These are phyloP conservation scores for Dryoscopus gambensis DNA, from an alignment of 2,113 vertebrate genomes.

Conservation along the genomic window DNA sequence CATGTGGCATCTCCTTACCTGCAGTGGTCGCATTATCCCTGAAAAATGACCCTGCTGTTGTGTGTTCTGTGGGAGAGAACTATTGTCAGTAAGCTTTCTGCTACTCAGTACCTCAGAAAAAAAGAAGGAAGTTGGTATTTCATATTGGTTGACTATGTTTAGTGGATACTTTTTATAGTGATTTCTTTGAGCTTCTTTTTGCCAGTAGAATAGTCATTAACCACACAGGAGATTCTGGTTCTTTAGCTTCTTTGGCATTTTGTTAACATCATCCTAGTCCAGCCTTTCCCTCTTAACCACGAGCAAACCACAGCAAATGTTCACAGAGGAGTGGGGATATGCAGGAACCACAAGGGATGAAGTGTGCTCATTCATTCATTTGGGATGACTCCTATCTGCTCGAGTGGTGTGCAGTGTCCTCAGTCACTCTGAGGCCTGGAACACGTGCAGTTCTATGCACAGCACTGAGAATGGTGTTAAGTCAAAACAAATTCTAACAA, in stretches of 20 bases:
- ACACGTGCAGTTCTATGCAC: not conserved
- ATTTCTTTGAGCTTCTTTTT: not conserved
- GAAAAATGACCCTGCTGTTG: not conserved
- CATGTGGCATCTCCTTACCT: not conserved
- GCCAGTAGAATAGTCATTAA: not conserved
- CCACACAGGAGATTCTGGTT: not conserved
- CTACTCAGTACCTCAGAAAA: not conserved
- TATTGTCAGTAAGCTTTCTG: not conserved
- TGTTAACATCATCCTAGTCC: not conserved
- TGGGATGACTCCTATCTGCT: not conserved
- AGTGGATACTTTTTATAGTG: not conserved
- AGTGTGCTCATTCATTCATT: not conserved
- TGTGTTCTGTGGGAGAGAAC: not conserved
- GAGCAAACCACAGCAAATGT: not conserved
- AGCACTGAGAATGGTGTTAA: not conserved
- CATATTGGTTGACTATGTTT: not conserved
- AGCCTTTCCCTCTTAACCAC: not conserved
- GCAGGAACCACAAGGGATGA: not conserved
- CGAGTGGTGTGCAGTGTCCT: rapidly evolving
- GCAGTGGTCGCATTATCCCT: not conserved
- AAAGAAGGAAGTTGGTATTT: not conserved
- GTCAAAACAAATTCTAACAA: not conserved
- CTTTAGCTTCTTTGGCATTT: not conserved
- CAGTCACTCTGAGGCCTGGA: not conserved
- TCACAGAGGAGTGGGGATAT: not conserved